Conservation (phyloP, 2,888 invertebrate genomes). For the Nymphalis c-album region DNA sequence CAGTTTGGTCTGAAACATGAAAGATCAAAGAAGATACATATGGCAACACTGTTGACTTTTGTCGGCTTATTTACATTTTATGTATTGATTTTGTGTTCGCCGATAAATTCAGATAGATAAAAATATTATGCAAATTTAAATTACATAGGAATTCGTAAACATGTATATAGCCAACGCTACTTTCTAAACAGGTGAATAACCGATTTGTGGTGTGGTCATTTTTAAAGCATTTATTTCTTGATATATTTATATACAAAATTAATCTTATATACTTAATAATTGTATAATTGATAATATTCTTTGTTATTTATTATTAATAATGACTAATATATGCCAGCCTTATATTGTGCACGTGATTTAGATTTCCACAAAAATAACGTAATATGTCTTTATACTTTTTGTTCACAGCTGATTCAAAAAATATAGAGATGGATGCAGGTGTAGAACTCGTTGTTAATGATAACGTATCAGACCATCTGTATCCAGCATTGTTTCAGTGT, state of each 20-base stretch:
- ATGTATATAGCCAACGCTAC: not conserved
- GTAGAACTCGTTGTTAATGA: conserved; percentile 46
- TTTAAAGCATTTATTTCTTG: too few species aligned
- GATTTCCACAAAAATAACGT: too few species aligned
- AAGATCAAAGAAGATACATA: too few species aligned
- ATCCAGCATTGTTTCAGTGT: conserved; percentile 94
- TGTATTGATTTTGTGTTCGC: conserved; percentile 2
- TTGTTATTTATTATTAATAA: not conserved
- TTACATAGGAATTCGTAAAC: not conserved
- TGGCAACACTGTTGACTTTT: too few species aligned
- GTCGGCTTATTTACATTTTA: not conserved
- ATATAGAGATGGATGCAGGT: conserved; percentile 45
- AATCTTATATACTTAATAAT: too few species aligned
- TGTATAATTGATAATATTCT: too few species aligned
- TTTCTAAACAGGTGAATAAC: not conserved
- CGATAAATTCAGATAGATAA: not conserved
- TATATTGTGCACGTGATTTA: too few species aligned
- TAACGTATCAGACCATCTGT: conserved; percentile 87
- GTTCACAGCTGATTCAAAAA: not conserved
- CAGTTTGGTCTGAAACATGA: not conserved
- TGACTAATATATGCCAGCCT: not conserved
- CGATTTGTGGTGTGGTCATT: not conserved
- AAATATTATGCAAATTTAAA: not conserved
- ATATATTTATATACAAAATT: too few species aligned
- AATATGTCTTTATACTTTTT: too few species aligned